phyloP scores from a whole-genome alignment of 2,888 invertebrate species.

The Bellardia pandia region DNA sequence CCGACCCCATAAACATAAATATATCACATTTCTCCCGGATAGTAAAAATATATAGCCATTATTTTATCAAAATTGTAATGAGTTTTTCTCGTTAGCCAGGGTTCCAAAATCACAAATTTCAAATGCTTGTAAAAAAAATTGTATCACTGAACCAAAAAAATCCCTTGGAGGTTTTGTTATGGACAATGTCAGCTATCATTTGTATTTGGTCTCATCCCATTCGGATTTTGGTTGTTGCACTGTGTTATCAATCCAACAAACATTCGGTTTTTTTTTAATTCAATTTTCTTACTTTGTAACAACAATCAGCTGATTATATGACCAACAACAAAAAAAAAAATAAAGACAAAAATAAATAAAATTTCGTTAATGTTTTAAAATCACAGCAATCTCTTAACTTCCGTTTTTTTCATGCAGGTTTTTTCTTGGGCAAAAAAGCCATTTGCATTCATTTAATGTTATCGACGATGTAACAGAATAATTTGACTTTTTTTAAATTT shows the following conservation, averaged over 20 bases:
- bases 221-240: no score
- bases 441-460: slow-evolving; percentile 61
- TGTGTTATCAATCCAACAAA: background rate
- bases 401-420: slow-evolving; percentile 37
- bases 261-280: background rate
- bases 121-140: no score
- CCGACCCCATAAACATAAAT: no score
- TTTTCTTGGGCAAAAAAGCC: background rate
- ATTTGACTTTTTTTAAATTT: slow-evolving; percentile 39
- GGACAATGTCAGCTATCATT: no score
- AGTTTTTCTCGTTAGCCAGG: no score
- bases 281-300: background rate
- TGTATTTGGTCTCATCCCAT: no score
- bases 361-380: slow-evolving; percentile 32
- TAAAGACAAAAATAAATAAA: background rate
- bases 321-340: background rate
- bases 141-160: no score
- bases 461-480: slow-evolving; percentile 55
- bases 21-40: no score
- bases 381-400: slow-evolving; percentile 52
- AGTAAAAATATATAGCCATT: no score
- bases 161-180: no score
- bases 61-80: no score
- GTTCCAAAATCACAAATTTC: no score
- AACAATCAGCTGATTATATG: slow-evolving; percentile 23